A percentile compares a stretch with the other conserved stretches of the same genome.
Conservation (phyloP, 2,113 vertebrate genomes). For the Crotalus viridis region DNA sequence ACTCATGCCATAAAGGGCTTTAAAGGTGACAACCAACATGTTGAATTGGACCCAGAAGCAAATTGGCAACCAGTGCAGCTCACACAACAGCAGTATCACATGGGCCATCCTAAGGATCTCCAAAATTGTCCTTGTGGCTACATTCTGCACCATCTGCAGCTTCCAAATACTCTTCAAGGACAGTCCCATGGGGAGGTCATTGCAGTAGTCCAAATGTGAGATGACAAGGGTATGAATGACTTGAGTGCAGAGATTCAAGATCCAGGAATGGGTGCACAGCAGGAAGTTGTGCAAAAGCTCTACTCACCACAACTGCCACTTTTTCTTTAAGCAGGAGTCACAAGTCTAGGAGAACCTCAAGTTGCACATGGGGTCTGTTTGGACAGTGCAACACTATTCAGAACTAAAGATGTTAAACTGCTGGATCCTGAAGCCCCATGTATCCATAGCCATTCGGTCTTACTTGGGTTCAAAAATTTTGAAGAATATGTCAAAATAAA, state of each 20-base stretch:
- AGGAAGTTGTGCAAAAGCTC: background rate
- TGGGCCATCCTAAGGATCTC: too few species aligned
- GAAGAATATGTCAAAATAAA: slow-evolving; percentile 33
- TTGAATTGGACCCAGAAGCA: too few species aligned
- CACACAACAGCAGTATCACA: too few species aligned
- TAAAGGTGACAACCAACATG: too few species aligned
- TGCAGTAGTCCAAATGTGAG: background rate
- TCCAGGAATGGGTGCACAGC: background rate
- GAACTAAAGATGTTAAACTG: background rate
- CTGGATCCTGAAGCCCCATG: background rate
- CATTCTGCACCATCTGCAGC: background rate
- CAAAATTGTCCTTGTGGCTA: background rate
- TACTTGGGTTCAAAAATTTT: background rate
- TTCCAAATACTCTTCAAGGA: background rate
- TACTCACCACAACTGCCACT: background rate
- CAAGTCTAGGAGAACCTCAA: background rate
- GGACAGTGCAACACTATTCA: background rate
- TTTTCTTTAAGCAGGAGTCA: background rate
- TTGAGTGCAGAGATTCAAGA: background rate
- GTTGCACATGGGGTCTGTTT: background rate
- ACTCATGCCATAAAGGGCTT: too few species aligned
- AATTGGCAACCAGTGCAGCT: too few species aligned
- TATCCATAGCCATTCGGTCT: background rate
- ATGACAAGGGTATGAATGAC: background rate
- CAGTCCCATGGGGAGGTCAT: background rate